phyloP scores from a whole-genome alignment of 2,113 vertebrate genomes.

The Rhea pennata region DNA sequence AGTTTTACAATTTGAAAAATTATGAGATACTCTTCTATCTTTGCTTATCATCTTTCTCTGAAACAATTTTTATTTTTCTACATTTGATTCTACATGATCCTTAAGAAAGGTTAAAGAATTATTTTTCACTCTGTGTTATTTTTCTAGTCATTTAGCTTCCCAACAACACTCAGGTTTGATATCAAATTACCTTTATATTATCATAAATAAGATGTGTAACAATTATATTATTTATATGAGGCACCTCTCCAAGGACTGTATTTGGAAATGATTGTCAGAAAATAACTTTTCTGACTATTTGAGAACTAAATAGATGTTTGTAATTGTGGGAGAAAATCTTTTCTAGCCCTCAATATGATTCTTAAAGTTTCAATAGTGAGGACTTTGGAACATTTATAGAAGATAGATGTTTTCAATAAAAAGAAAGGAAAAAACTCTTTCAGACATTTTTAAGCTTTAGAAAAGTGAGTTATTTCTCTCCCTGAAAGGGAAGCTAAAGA shows the following conservation, averaged over 20 bases:
- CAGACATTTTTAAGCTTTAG: not conserved
- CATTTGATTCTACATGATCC: not conserved
- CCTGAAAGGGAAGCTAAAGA: not conserved
- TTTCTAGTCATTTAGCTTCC: not conserved
- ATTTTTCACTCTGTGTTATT: not conserved
- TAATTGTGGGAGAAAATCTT: not conserved
- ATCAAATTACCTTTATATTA: not conserved
- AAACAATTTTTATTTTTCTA: not conserved
- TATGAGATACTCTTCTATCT: not conserved
- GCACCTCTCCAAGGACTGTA: not conserved
- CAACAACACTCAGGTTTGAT: not conserved
- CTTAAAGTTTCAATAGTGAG: not conserved
- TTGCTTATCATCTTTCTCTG: not conserved
- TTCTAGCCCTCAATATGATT: not conserved
- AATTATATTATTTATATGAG: not conserved
- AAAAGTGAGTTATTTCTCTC: not conserved
- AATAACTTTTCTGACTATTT: not conserved
- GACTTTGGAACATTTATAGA: not conserved
- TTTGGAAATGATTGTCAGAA: not conserved
- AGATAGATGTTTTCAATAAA: not conserved
- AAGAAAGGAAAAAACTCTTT: rapidly evolving
- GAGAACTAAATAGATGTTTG: not conserved
- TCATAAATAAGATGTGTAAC: not conserved
- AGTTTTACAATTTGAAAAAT: not conserved
- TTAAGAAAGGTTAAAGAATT: not conserved